These are phyloP conservation scores for Notarius quadriscutis DNA, from an alignment of 2,113 vertebrate genomes.

Conservation along the genomic window DNA sequence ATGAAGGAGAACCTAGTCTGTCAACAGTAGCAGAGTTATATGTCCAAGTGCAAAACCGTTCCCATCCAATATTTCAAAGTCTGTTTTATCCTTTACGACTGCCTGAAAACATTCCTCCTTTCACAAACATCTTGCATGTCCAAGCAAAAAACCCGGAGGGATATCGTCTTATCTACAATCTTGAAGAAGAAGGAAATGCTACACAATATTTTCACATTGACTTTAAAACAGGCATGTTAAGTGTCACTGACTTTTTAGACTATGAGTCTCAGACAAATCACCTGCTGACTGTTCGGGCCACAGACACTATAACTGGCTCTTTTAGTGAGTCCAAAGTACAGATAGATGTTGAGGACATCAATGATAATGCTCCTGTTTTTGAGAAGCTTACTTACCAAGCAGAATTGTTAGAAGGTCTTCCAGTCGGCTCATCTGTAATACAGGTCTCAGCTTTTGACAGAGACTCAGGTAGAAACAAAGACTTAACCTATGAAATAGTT, in stretches of 20 bases:
- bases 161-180: slow-evolving; percentile 92
- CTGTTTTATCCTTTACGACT: slow-evolving; percentile 86
- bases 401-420: slow-evolving; percentile 79
- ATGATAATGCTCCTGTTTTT: slow-evolving; percentile 88
- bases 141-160: slow-evolving; percentile 94
- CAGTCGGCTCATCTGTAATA: slow-evolving; percentile 79
- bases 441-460: slow-evolving; percentile 81
- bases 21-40: slow-evolving; percentile 77
- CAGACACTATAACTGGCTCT: slow-evolving; percentile 86
- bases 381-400: slow-evolving; percentile 74
- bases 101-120: slow-evolving; percentile 86
- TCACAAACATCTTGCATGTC: slow-evolving; percentile 89
- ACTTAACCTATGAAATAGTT: slow-evolving; percentile 81
- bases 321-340: slow-evolving; percentile 89
- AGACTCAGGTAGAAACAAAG: slow-evolving; percentile 85
- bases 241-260: slow-evolving; percentile 85
- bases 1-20: slow-evolving; percentile 81
- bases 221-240: slow-evolving; percentile 91
- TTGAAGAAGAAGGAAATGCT: slow-evolving; percentile 85
- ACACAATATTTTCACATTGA: slow-evolving; percentile 84
- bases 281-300: slow-evolving; percentile 83
- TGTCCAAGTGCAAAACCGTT: slow-evolving; percentile 88
- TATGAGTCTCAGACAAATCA: slow-evolving; percentile 83
- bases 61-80: slow-evolving; percentile 91
- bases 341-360: slow-evolving; percentile 90